phyloP scores from a whole-genome alignment of 2,797 vertebrate species.

The Crenichthys baileyi region DNA sequence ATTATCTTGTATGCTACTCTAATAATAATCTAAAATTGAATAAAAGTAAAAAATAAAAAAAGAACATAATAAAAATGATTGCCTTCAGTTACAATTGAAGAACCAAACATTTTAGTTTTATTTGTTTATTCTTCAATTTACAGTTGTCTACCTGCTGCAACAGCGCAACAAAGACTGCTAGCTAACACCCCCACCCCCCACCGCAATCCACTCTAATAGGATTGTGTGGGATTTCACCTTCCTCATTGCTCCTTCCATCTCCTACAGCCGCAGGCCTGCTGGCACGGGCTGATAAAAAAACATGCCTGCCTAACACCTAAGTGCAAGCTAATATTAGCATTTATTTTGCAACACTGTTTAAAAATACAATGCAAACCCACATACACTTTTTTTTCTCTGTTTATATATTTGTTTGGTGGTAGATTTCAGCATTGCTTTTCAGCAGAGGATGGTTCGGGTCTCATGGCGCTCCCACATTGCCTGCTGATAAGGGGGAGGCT shows the following conservation, averaged over 20 bases:
- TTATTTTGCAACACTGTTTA: conserved; percentile 63
- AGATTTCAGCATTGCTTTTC: conserved; percentile 47
- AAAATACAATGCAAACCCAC: conserved; percentile 72
- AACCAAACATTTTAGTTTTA: conserved; percentile 57
- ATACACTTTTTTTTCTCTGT: conserved; percentile 37
- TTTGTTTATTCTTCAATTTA: conserved; percentile 65
- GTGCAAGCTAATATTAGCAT: conserved; percentile 78
- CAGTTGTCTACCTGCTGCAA: conserved; percentile 80
- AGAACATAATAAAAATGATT: conserved; percentile 24
- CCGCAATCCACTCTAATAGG: conserved; percentile 85
- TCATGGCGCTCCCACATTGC: conserved; percentile 34
- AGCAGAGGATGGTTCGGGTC: conserved; percentile 33
- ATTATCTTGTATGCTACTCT: conserved; percentile 36
- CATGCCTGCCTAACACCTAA: conserved; percentile 74
- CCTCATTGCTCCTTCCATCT: conserved; percentile 78
- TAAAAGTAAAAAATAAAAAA: conserved; percentile 25
- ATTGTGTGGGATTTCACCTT: conserved; percentile 85
- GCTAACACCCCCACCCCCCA: conserved; percentile 47
- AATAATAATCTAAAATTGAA: conserved; percentile 42
- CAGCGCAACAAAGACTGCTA: conserved; percentile 65
- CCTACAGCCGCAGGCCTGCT: conserved; percentile 74
- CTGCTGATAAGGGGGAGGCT: conserved; percentile 52
- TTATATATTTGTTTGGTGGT: conserved; percentile 63
- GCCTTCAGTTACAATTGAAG: conserved; percentile 50
- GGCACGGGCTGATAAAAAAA: conserved; percentile 80